Base-by-base conservation (phyloP, 2,888 invertebrate species). In the Latrodectus elegans region DNA sequence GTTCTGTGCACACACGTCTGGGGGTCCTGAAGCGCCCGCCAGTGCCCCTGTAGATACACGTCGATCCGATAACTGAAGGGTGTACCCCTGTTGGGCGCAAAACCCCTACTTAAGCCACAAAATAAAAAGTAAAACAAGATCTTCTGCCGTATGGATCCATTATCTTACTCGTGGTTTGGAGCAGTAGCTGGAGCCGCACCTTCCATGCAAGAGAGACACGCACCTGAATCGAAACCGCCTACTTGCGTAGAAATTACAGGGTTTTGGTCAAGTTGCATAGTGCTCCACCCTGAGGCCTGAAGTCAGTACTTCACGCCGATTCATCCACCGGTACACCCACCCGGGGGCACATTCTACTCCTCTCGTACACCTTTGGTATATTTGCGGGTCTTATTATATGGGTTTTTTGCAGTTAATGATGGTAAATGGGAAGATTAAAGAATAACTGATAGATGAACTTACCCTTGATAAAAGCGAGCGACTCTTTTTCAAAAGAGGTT, bases 121-220 rank as follows among this genome's bases (percentile, higher is more conserved):
- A 15, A 72, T 71, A 53, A 67, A 26, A 38, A 60, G 68, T 15
- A 52, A 72, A 15, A 26, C 38, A 38, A 11, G 68, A 26, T 26
- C 26, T 65, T 17, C n/a, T 38, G 38, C 14, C 49, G 49, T 55
- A 68, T 68, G 52, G 73, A 51, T 74, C 81, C 53, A 84, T 84
- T 84, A 84, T 84, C 73, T 80, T 78, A 78, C 77, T 71, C 68
- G 55, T 74, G 38, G 71, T 64, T 77, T 11, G 38, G 10, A 60
- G 60, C 80, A 60, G 85, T 85, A 85, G 85, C 85, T 15, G n/a
- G 26, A 68, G 75, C 80, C 85, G 80, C 85, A 85, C 85, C 85
- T 76, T 8, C 26, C 17, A 11, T 60, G 53, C 70, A 26, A n/a
- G 53, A 49, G 52, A 71, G 64, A 70, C 70, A 68, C 55, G 67